Evolutionary conservation across 1,140 invertebrate genomes (phyloP).

Genomic region (Caenorhabditis remanei): DNA sequence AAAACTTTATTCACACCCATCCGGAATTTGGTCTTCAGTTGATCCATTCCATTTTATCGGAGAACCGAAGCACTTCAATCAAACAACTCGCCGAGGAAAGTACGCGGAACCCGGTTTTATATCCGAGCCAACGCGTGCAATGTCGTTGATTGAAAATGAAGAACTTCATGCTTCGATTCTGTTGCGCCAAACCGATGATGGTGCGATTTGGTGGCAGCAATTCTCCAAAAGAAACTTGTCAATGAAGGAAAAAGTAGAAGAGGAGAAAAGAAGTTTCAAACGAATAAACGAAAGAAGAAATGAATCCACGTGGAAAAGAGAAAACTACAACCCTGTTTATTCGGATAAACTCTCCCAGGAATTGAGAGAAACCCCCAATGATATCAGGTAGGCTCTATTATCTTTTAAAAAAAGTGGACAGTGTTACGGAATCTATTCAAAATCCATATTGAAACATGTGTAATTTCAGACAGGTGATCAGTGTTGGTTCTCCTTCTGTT

Average conservation of each 20-base stretch:
- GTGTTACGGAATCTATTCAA: no score
- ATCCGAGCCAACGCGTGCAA: not conserved
- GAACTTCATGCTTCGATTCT: not conserved
- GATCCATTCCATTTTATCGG: not conserved
- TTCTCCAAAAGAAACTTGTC: not conserved
- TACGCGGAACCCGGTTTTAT: not conserved
- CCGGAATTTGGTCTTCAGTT: slow-evolving; percentile 17
- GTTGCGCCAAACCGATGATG: slow-evolving; percentile 34
- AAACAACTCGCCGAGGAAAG: not conserved
- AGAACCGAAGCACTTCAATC: slow-evolving; percentile 16
- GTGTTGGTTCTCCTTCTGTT: not conserved
- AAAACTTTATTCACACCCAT: slow-evolving; percentile 10
- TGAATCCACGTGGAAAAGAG: not conserved
- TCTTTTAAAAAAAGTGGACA: no score
- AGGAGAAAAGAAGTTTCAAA: slow-evolving; percentile 12
- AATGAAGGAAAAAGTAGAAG: not conserved
- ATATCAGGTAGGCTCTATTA: not conserved
- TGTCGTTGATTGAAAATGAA: not conserved
- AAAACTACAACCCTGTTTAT: not conserved
- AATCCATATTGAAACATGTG: not conserved
- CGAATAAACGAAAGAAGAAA: not conserved
- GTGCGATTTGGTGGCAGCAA: slow-evolving; percentile 38
- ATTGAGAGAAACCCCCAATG: not conserved
- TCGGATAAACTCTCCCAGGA: not conserved
- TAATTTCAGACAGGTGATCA: not conserved